These are phyloP conservation scores for Pachycephala philippinensis DNA, from an alignment of 2,113 vertebrate species.

Conservation along the genomic window DNA sequence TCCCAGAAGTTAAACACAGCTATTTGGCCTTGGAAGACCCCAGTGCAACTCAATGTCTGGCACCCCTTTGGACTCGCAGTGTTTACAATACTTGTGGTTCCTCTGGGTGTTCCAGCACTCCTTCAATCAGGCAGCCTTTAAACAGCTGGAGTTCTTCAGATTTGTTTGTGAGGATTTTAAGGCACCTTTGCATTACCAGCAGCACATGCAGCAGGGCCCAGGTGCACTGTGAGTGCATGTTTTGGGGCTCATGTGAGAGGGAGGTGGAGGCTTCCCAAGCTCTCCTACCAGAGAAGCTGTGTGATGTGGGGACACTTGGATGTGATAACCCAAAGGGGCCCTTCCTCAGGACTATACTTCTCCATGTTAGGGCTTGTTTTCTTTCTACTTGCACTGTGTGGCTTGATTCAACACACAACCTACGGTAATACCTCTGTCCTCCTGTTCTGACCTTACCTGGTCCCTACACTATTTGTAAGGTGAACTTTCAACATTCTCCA, in stretches of 20 bases:
- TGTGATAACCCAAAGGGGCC: fast-evolving
- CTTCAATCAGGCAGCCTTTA: background rate
- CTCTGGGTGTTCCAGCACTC: background rate
- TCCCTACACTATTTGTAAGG: background rate
- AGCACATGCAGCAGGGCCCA: background rate
- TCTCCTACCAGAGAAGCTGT: background rate
- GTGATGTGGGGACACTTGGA: background rate
- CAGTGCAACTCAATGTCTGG: background rate
- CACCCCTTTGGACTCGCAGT: background rate
- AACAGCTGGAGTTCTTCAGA: background rate
- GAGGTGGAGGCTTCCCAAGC: background rate
- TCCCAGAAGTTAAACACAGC: background rate
- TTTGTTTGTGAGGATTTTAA: background rate
- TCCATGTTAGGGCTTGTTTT: background rate
- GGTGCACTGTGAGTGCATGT: too few species aligned
- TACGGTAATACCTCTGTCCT: background rate
- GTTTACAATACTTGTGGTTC: background rate
- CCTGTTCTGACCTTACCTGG: background rate
- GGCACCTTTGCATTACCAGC: background rate
- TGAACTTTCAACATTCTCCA: background rate
- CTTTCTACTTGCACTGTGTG: background rate
- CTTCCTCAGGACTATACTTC: background rate
- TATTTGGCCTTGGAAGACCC: background rate
- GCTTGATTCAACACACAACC: background rate
- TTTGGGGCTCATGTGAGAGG: background rate